Evolutionary conservation across 2,113 vertebrate genomes (phyloP).

Genomic region (Cinclus mexicanus): DNA sequence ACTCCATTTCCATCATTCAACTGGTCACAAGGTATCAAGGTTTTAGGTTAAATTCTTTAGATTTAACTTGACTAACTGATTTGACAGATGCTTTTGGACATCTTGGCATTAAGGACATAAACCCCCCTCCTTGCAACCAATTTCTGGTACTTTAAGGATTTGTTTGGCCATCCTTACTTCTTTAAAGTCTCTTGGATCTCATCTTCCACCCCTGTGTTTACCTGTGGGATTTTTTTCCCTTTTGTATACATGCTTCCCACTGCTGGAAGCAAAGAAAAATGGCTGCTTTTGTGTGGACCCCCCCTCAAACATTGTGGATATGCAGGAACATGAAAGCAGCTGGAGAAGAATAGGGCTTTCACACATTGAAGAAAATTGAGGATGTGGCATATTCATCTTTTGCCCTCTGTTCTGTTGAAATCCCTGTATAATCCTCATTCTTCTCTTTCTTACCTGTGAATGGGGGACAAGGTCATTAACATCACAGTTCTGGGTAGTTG

Average conservation of each 20-base stretch:
- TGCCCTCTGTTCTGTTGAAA: background rate
- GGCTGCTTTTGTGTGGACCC: background rate
- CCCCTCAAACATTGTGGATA: accelerated
- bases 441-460: background rate
- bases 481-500: background rate
- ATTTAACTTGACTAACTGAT: background rate
- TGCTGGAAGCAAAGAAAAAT: background rate
- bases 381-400: background rate
- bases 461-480: background rate
- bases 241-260: background rate
- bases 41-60: background rate
- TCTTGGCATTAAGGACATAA: background rate
- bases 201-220: background rate
- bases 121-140: accelerated
- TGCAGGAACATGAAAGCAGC: background rate
- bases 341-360: background rate
- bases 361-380: background rate
- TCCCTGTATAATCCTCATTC: background rate
- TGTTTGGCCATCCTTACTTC: background rate
- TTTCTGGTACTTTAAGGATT: background rate
- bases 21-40: background rate
- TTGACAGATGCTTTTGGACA: background rate
- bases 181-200: background rate
- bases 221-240: background rate
- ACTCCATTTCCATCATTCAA: background rate